Base-by-base conservation (phyloP, 92 coral and sea anemone genomes). In the Phenganax stokvisi region DNA sequence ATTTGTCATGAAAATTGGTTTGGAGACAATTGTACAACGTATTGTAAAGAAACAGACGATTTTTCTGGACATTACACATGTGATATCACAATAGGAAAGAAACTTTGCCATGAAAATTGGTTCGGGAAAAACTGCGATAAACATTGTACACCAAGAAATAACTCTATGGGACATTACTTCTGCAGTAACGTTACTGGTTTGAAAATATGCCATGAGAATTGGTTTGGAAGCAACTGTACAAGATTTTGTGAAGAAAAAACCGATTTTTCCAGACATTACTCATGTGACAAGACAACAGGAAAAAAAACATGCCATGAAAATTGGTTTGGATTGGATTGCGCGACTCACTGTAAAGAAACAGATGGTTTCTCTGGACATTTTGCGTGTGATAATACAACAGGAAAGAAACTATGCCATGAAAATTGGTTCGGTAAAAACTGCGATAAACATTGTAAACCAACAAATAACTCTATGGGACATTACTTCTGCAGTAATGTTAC, bases 341-440 rank as follows among this genome's bases (percentile, higher is more conserved):
- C 54, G 10, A 62, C 51, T 8, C 27, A 79, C 52, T 68, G 73
- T 68, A 30, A 17, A 54, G 54, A 68, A 5, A 7, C 11, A 30
- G 3, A 37, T 37, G 47, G 5, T 37, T 12, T 6, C 9, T 30
- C 65, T 56, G 89, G 92, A 54, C 87, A 86, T 59, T 89, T 81
- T 70, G 31, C 77, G 17, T 89, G 92, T 56, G 72, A 83, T 54
- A 60, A 25, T 0, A 61, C 51, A 30, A 84, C 83, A 51, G 92
- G 92, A 15, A 47, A 15, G 29, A 84, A 84, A 71, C n/a, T 83
- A 54, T 88, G 91, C 29, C 85, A 81, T 74, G 58, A 63, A 44
- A 58, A 61, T 57, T 88, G 86, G 86, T 88, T 57, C 77, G 91
- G 91, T 1, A 12, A 69, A 37, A 68, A 20, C 10, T 88, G 91